Conservation (phyloP, 1,140 invertebrate genomes). For the Rhopalosiphum maidis region DNA sequence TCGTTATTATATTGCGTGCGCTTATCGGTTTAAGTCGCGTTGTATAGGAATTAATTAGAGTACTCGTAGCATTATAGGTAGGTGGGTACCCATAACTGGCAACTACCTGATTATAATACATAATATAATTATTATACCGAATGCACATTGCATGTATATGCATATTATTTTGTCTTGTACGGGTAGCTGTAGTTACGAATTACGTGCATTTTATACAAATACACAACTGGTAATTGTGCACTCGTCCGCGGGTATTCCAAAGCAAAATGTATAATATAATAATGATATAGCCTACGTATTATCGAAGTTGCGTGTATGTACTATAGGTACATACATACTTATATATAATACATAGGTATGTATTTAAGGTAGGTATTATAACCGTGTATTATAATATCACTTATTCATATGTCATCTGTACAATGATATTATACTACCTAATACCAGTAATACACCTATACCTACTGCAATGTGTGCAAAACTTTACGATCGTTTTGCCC, state of each 20-base stretch:
- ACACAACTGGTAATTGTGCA: neutral
- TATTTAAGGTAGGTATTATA: too few relatives aligned
- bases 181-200: too few relatives aligned
- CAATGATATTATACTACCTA: too few relatives aligned
- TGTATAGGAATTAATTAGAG: neutral
- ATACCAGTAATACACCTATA: too few relatives aligned
- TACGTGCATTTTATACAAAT: neutral
- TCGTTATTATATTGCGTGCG: neutral
- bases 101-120: too few relatives aligned
- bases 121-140: too few relatives aligned
- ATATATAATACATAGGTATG: neutral
- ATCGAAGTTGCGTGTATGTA: neutral
- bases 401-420: too few relatives aligned
- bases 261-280: neutral
- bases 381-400: neutral
- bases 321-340: neutral
- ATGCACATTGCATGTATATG: neutral
- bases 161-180: too few relatives aligned
- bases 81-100: too few relatives aligned
- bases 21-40: neutral
- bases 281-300: neutral
- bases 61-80: too few relatives aligned
- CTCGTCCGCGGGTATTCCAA: neutral
- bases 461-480: too few relatives aligned
- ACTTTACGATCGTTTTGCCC: too few relatives aligned